Conservation (phyloP, 2,113 vertebrate genomes). For the Aldabrachelys gigantea region DNA sequence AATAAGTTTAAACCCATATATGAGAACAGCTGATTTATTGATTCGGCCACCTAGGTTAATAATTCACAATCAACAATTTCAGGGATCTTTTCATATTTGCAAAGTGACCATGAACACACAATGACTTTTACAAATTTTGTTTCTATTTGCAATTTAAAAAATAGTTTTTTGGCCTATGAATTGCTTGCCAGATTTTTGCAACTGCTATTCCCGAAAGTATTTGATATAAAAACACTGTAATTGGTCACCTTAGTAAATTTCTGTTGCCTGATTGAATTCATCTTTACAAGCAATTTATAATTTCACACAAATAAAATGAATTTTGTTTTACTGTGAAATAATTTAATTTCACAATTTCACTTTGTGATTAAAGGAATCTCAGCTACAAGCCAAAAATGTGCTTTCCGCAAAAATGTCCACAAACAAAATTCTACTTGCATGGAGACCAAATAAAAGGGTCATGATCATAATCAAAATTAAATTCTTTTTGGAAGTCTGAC, state of each 20-base stretch:
- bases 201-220: not conserved
- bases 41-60: not conserved
- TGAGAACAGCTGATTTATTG: not conserved
- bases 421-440: not conserved
- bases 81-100: not conserved
- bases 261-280: not conserved
- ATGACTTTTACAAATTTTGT: not conserved
- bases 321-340: not conserved
- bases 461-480: not conserved
- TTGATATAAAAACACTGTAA: not conserved
- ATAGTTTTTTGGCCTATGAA: not conserved
- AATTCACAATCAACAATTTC: not conserved
- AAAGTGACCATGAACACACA: not conserved
- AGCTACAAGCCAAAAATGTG: not conserved
- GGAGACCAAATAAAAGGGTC: not conserved
- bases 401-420: not conserved
- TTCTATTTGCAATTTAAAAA: not conserved
- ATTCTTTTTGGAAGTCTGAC: not conserved
- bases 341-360: not conserved
- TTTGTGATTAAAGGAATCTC: not conserved
- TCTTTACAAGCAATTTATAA: not conserved
- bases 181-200: not conserved
- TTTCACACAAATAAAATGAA: not conserved
- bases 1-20: not conserved
- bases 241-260: not conserved